phyloP scores from a whole-genome alignment of 1,140 invertebrate genomes.

The Alviniconcha marisindica region DNA sequence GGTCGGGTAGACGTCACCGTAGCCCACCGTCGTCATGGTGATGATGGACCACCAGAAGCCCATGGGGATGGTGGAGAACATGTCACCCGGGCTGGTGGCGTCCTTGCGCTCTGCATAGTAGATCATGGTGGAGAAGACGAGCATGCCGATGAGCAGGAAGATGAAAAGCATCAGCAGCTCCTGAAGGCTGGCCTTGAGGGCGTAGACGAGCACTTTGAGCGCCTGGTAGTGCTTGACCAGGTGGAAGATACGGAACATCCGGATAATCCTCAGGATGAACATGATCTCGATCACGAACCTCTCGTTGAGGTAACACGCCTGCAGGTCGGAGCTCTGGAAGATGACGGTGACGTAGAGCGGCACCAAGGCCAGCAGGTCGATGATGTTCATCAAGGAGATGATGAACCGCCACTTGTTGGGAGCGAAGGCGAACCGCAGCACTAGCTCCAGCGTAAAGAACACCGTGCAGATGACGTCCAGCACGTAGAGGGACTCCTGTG shows the following conservation, averaged over 20 bases:
- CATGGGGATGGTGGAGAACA: slow-evolving; percentile 72
- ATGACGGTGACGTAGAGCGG: slow-evolving; percentile 75
- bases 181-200: slow-evolving; percentile 71
- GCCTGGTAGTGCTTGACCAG: slow-evolving; percentile 73
- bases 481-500: slow-evolving; percentile 60
- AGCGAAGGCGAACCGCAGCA: slow-evolving; percentile 75
- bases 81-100: slow-evolving; percentile 59
- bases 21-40: slow-evolving; percentile 79
- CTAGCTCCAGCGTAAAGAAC: slow-evolving; percentile 77
- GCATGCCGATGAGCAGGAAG: slow-evolving; percentile 97
- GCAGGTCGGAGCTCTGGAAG: slow-evolving; percentile 57
- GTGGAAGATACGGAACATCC: slow-evolving; percentile 74
- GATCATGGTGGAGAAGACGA: slow-evolving; percentile 97
- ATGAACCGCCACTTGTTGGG: slow-evolving; percentile 76
- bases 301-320: slow-evolving; percentile 68
- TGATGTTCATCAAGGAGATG: slow-evolving; percentile 76
- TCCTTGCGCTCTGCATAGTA: slow-evolving; percentile 94
- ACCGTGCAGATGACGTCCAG: slow-evolving; percentile 75
- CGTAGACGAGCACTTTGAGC: slow-evolving; percentile 70
- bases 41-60: slow-evolving; percentile 80
- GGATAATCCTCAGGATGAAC: slow-evolving; percentile 70
- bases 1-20: slow-evolving; percentile 74
- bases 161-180: slow-evolving; percentile 88
- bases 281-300: slow-evolving; percentile 69
- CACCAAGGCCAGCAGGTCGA: slow-evolving; percentile 77